A percentile compares a stretch with the other conserved stretches of the same genome.
Evolutionary conservation across 1,140 invertebrate genomes (phyloP).

Genomic region (Ips typographus): DNA sequence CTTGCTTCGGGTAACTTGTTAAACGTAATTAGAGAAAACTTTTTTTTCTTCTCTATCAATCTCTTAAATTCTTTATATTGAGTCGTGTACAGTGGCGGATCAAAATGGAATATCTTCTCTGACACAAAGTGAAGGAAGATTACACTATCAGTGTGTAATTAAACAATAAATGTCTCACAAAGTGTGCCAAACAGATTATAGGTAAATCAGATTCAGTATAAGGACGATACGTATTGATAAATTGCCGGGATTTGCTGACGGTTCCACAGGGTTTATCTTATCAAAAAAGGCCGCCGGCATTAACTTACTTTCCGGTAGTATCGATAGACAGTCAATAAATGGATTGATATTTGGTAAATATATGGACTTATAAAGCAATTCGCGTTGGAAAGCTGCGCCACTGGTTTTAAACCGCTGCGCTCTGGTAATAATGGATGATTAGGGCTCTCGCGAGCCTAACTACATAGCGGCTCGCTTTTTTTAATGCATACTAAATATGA

Average conservation of each 20-base stretch:
- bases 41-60: slow-evolving; percentile 33
- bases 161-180: slow-evolving; percentile 2
- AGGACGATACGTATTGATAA: slow-evolving; percentile 1
- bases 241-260: slow-evolving; percentile 11
- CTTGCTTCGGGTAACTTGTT: slow-evolving; percentile 28
- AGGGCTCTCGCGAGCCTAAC: not conserved
- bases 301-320: slow-evolving; percentile 1
- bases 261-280: slow-evolving; percentile 3
- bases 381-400: not conserved
- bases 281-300: slow-evolving; percentile 1
- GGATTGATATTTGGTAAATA: not conserved
- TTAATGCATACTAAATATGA: not conserved
- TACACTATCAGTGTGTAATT: slow-evolving; percentile 1
- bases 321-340: slow-evolving; percentile 12
- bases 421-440: not conserved
- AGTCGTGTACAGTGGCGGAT: not conserved
- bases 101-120: not conserved
- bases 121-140: not conserved
- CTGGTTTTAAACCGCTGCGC: not conserved
- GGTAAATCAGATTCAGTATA: slow-evolving; percentile 5
- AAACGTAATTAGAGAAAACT: slow-evolving; percentile 32
- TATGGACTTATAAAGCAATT: not conserved
- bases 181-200: slow-evolving; percentile 3
- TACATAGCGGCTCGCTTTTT: not conserved
- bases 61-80: not conserved